phyloP scores from a whole-genome alignment of 37 sponge, comb jelly and placozoan genomes.

The Crambe crambe region DNA sequence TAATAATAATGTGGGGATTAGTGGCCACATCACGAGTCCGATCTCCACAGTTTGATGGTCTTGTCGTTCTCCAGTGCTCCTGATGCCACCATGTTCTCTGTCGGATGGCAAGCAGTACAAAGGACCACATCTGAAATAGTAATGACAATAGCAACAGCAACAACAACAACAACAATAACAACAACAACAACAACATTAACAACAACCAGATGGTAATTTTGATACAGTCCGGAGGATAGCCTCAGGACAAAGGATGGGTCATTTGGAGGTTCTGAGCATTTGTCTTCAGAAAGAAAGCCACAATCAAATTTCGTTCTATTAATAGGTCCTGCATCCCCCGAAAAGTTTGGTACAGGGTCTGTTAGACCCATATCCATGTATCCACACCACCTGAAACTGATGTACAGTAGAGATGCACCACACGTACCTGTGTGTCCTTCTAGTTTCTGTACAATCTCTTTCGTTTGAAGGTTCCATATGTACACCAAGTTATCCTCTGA shows the following conservation, averaged over 20 bases:
- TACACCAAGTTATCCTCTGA: slow-evolving; percentile 96
- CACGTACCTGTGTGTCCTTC: slow-evolving; percentile 94
- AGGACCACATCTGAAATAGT: slow-evolving; percentile 81
- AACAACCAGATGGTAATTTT: too few species aligned
- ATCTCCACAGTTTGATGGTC: slow-evolving; percentile 95
- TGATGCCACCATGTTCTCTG: slow-evolving; percentile 95
- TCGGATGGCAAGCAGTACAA: slow-evolving; percentile 95
- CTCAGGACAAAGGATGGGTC: too few species aligned
- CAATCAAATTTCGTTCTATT: too few species aligned
- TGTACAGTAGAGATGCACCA: not conserved
- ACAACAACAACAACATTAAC: too few species aligned
- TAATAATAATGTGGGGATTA: too few species aligned
- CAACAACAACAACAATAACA: too few species aligned
- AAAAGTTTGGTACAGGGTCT: not conserved
- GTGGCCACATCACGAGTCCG: slow-evolving; percentile 71
- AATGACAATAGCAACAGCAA: too few species aligned
- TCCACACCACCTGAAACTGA: not conserved
- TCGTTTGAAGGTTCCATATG: slow-evolving; percentile 98
- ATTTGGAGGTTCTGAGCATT: too few species aligned
- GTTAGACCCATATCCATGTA: not conserved
- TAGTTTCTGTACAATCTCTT: slow-evolving; percentile 94
- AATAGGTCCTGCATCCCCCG: not conserved
- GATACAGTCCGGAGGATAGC: too few species aligned
- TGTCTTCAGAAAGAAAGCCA: too few species aligned
- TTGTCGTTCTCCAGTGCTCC: slow-evolving; percentile 94